Conservation (phyloP, 35 echinoderm and acorn worm species). For the Heliocidaris erythrogramma region DNA sequence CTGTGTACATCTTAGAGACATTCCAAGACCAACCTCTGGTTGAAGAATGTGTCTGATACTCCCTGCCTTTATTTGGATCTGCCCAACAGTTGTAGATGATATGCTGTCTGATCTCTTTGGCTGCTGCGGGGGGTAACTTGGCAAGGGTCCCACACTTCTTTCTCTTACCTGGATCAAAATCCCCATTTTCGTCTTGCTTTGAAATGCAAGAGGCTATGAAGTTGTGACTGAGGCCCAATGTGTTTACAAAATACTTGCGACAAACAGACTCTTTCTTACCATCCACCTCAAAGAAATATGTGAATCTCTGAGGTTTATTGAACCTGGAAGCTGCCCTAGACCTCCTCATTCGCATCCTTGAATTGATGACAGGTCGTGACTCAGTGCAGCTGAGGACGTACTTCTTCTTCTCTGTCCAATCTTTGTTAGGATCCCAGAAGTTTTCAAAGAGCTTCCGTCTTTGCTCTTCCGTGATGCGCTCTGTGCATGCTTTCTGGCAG, state of each 20-base stretch:
- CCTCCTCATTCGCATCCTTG: background rate
- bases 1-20: conserved; percentile 35
- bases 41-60: conserved; percentile 34
- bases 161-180: background rate
- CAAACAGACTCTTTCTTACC: conserved; percentile 19
- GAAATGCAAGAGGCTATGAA: conserved; percentile 28
- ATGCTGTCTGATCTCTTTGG: conserved; percentile 43
- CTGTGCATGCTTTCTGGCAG: conserved; percentile 23
- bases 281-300: conserved; percentile 41
- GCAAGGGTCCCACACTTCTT: conserved; percentile 20
- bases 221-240: conserved; percentile 23
- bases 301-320: background rate
- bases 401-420: conserved; percentile 38
- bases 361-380: background rate
- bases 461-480: conserved; percentile 23
- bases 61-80: conserved; percentile 30
- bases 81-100: conserved; percentile 51
- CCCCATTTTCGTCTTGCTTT: conserved; percentile 25
- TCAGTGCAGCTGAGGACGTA: conserved; percentile 35
- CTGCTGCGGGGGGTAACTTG: conserved; percentile 7
- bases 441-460: conserved; percentile 1
- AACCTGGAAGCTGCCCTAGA: background rate
- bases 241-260: conserved; percentile 39
- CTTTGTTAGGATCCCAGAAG: conserved; percentile 41
- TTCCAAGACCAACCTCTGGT: conserved; percentile 42